Percentiles rank a stretch among this genome's conserved stretches.
Conservation (phyloP, 2,797 vertebrate species). For the Chelon auratus region DNA sequence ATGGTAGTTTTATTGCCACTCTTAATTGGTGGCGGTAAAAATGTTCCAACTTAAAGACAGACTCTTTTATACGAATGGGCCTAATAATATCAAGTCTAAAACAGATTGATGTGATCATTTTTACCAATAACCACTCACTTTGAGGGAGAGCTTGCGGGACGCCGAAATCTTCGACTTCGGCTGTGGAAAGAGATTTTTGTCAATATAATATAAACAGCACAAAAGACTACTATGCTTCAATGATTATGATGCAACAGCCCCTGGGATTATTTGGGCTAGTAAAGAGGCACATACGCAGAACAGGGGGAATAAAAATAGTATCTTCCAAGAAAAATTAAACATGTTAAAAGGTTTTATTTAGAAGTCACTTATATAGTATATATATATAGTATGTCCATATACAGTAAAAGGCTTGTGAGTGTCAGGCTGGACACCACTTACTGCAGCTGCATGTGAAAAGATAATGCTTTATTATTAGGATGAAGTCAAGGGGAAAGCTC, state of each 20-base stretch:
- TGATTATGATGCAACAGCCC: background rate
- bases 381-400: background rate
- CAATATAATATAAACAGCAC: background rate
- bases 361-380: too few species aligned
- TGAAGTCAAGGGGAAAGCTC: conserved; percentile 72
- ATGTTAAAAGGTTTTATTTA: background rate
- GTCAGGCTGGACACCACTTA: conserved; percentile 23
- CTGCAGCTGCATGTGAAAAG: conserved; percentile 39
- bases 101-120: background rate
- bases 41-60: too few species aligned
- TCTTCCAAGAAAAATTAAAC: background rate
- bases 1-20: too few species aligned
- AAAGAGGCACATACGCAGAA: background rate
- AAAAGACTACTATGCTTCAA: background rate
- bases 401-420: conserved; percentile 7
- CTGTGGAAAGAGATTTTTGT: conserved; percentile 71
- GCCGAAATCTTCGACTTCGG: conserved; percentile 98
- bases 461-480: conserved; percentile 81
- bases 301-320: background rate
- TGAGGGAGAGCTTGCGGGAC: conserved; percentile 95
- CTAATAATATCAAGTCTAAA: background rate
- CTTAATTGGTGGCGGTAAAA: too few species aligned
- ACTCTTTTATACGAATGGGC: too few species aligned
- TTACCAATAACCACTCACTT: conserved; percentile 82
- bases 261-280: background rate